Evolutionary conservation across 2,113 vertebrate genomes (phyloP).

Genomic region (Sterrhoptilus dennistouni): DNA sequence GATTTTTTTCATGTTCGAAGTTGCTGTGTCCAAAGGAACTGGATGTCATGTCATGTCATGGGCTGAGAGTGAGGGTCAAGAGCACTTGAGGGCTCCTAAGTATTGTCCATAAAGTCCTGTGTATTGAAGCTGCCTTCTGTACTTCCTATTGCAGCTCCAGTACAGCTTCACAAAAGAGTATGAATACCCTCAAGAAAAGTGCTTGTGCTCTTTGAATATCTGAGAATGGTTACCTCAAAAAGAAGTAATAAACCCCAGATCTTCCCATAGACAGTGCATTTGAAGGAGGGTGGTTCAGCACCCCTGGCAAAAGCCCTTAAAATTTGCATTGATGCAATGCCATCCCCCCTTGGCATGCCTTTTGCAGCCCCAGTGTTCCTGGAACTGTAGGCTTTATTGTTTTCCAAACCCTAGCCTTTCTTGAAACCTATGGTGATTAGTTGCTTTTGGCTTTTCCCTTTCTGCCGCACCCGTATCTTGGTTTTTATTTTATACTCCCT

Average conservation of each 20-base stretch:
- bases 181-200: background rate
- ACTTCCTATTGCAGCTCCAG: background rate
- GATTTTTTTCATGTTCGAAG: background rate
- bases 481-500: background rate
- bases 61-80: background rate
- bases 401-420: background rate
- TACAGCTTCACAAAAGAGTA: background rate
- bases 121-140: background rate
- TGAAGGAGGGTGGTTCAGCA: background rate
- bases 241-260: background rate
- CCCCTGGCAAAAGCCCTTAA: background rate
- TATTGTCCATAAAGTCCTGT: background rate
- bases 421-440: background rate
- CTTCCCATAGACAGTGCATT: background rate
- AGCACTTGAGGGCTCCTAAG: background rate
- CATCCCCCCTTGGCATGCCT: background rate
- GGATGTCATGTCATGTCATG: background rate
- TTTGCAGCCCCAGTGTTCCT: background rate
- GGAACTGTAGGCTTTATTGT: background rate
- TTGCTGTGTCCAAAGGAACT: background rate
- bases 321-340: background rate
- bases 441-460: background rate
- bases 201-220: background rate
- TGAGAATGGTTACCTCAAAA: background rate
- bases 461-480: background rate